Percentiles rank a stretch among this genome's conserved stretches.
phyloP scores from a whole-genome alignment of 2,797 vertebrate species.

The Xenentodon cancila region DNA sequence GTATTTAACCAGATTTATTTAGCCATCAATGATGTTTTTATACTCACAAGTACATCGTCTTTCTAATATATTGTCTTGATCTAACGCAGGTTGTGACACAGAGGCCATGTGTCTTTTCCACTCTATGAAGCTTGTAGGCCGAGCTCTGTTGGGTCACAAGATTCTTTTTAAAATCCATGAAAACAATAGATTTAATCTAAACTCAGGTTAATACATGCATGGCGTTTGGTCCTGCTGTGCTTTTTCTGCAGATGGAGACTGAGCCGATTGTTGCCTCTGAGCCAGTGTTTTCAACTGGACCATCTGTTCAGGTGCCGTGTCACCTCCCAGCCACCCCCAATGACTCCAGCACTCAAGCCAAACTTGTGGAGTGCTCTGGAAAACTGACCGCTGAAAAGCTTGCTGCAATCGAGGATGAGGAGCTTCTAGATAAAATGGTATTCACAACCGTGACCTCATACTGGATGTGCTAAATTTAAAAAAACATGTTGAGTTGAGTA shows the following conservation, averaged over 20 bases:
- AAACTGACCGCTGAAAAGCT: conserved; percentile 86
- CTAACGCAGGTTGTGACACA: conserved; percentile 5
- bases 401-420: conserved; percentile 91
- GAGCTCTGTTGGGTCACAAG: conserved; percentile 6
- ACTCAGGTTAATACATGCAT: conserved; percentile 2
- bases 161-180: background rate
- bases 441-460: conserved; percentile 16
- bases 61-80: conserved; percentile 35
- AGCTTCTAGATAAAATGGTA: conserved; percentile 97
- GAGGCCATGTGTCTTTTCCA: conserved; percentile 18
- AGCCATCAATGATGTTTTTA: conserved; percentile 31
- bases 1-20: conserved; percentile 21
- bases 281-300: conserved; percentile 72
- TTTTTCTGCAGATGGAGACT: conserved; percentile 84
- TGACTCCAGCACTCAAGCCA: conserved; percentile 72
- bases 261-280: conserved; percentile 72
- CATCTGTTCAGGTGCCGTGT: conserved; percentile 40
- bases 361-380: conserved; percentile 62
- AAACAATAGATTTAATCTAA: background rate
- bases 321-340: conserved; percentile 79
- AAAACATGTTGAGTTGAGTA: conserved; percentile 9
- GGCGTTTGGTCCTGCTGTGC: conserved; percentile 6
- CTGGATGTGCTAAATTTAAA: conserved; percentile 29
- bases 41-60: conserved; percentile 26
- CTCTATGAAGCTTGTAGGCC: background rate